phyloP scores from a whole-genome alignment of 1,140 invertebrate genomes.

The Megalopta genalis region DNA sequence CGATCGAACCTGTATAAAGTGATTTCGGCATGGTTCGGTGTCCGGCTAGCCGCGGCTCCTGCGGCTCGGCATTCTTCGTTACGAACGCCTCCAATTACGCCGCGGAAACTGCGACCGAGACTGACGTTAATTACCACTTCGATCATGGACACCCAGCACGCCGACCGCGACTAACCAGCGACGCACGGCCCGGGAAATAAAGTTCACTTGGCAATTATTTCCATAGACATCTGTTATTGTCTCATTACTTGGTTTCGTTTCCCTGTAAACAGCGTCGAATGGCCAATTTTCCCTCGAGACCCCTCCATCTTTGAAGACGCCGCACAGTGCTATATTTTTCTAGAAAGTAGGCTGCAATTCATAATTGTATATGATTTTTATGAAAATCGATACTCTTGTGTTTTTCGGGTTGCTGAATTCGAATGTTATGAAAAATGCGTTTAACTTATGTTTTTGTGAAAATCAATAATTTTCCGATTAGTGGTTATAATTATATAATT shows the following conservation, averaged over 20 bases:
- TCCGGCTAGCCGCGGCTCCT: too few relatives aligned
- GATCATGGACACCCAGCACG: slow-evolving; percentile 6
- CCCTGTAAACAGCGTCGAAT: not conserved
- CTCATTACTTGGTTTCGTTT: not conserved
- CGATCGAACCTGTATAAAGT: slow-evolving; percentile 12
- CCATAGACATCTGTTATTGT: not conserved
- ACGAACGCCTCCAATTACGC: slow-evolving; percentile 14
- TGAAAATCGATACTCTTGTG: too few relatives aligned
- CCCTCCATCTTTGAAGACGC: too few relatives aligned
- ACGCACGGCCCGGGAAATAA: not conserved
- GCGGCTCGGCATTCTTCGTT: not conserved
- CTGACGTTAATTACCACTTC: slow-evolving; percentile 35
- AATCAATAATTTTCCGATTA: too few relatives aligned
- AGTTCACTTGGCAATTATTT: slow-evolving; percentile 1
- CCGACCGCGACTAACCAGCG: not conserved
- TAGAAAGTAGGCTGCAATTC: too few relatives aligned
- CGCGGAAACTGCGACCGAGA: not conserved
- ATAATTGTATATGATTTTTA: too few relatives aligned
- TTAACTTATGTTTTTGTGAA: too few relatives aligned
- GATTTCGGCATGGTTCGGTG: not conserved
- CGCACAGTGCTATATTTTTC: too few relatives aligned
- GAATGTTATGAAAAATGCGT: too few relatives aligned
- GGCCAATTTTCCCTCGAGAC: not conserved
- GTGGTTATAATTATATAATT: too few relatives aligned
- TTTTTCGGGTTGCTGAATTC: too few relatives aligned